Base-by-base conservation (phyloP, 2,797 vertebrate species). In the Sylvilagus floridanus region DNA sequence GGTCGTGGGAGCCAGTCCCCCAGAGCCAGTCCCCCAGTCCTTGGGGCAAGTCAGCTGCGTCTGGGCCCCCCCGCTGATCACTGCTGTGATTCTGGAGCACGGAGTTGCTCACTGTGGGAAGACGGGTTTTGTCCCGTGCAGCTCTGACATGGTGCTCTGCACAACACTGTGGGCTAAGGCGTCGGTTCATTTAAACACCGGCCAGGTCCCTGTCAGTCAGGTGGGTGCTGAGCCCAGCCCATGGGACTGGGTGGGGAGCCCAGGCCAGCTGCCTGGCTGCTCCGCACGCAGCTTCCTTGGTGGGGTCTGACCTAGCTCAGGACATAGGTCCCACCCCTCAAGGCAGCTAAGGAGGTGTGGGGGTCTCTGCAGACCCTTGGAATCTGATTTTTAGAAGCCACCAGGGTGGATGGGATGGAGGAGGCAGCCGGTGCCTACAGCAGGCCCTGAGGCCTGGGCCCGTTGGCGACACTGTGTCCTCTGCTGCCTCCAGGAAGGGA, bases 211-310 rank as follows among this genome's bases (percentile, higher is more conserved):
- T 2, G 11, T 50, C 35, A 60, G 26, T 42, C 57, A 21, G 42
- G 42, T 47, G 54, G 52, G 32, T 7, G 28, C n/a, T n/a, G 37
- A 37, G 63, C 88, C 28, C 28, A 35, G 75, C 54, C 32, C 37
- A 0, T 0, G 50, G 30, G 57, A 37, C 66, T 11, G 5, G 8
- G 16, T 73, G 66, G 63, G 68, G 37, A 17, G 28, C 21, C 50
- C 5, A 19, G 47, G n/a, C 37, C 75, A 0, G 11, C 63, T 77
- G n/a, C 57, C 57, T 0, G 0, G 22, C 17, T 22, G 22, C 57
- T 77, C 32, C 62, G 35, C 0, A 5, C 75, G 30, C 11, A 7
- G 50, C 37, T 52, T 8, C 47, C 32, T 57, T 19, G 0, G 66
- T 75, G 35, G 60, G 68, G n/a, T n/a, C 35, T 16, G 28, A 13